phyloP scores from a whole-genome alignment of 2,888 invertebrate species.

The Lamellibrachia satsuma region DNA sequence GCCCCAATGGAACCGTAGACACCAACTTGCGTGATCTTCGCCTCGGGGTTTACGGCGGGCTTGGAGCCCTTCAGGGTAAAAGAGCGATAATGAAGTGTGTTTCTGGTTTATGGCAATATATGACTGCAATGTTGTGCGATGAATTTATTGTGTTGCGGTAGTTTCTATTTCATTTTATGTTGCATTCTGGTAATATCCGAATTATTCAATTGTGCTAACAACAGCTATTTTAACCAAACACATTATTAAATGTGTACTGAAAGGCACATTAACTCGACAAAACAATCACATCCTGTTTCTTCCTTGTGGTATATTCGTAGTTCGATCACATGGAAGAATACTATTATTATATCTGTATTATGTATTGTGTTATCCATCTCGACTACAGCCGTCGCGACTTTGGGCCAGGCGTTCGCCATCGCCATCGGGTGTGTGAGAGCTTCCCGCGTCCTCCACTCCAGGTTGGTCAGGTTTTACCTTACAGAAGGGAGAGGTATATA shows the following conservation, averaged over 20 bases:
- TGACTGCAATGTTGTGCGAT: too few species aligned
- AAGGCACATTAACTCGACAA: too few species aligned
- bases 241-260: too few species aligned
- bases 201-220: too few species aligned
- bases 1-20: slow-evolving; percentile 43
- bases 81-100: background rate
- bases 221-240: too few species aligned
- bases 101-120: background rate
- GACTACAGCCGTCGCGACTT: slow-evolving; percentile 34
- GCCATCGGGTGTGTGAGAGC: slow-evolving; percentile 37
- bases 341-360: background rate
- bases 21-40: slow-evolving; percentile 53
- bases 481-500: background rate
- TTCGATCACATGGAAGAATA: background rate
- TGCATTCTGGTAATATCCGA: too few species aligned
- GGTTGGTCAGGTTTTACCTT: background rate
- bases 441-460: slow-evolving; percentile 34
- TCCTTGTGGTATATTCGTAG: background rate
- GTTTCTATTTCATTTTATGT: too few species aligned
- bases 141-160: too few species aligned
- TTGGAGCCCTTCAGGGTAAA: slow-evolving; percentile 47
- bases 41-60: slow-evolving; percentile 67
- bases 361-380: background rate
- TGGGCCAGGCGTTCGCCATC: slow-evolving; percentile 36
- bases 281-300: too few species aligned